Conservation (phyloP, 1,140 invertebrate genomes). For the Diprion similis region DNA sequence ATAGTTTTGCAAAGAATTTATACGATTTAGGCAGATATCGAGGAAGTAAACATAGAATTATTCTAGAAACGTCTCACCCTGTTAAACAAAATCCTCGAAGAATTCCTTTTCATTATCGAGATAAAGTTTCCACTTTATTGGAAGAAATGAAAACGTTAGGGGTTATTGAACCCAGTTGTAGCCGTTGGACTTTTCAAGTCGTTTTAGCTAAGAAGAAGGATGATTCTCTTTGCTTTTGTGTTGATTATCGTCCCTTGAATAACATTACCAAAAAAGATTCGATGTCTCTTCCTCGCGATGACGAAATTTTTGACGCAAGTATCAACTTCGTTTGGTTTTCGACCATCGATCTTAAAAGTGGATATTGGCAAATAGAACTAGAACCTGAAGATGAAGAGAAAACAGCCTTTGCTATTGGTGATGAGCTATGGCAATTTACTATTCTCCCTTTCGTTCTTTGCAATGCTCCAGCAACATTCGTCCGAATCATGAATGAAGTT, state of each 20-base stretch:
- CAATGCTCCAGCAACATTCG: conserved; percentile 32
- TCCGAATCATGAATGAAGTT: conserved; percentile 11
- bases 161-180: conserved; percentile 27
- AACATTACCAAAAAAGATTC: neutral
- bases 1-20: neutral
- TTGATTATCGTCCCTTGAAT: too few relatives aligned
- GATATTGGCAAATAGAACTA: conserved; percentile 10
- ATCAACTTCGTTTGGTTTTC: conserved; percentile 45
- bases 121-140: conserved; percentile 17
- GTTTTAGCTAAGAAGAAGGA: conserved; percentile 35
- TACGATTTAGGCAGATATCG: conserved; percentile 1
- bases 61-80: neutral
- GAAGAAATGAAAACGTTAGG: conserved; percentile 33
- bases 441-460: conserved; percentile 52
- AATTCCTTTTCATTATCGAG: conserved; percentile 10
- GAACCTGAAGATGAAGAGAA: conserved; percentile 27
- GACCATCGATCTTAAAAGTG: conserved; percentile 48
- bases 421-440: conserved; percentile 40
- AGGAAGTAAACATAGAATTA: conserved; percentile 11
- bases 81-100: conserved; percentile 8
- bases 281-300: conserved; percentile 55
- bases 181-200: conserved; percentile 33
- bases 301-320: conserved; percentile 52
- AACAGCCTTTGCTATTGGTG: conserved; percentile 36
- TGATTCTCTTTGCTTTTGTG: neutral